Conservation (phyloP, 2,797 vertebrate genomes). For the Anas capensis region DNA sequence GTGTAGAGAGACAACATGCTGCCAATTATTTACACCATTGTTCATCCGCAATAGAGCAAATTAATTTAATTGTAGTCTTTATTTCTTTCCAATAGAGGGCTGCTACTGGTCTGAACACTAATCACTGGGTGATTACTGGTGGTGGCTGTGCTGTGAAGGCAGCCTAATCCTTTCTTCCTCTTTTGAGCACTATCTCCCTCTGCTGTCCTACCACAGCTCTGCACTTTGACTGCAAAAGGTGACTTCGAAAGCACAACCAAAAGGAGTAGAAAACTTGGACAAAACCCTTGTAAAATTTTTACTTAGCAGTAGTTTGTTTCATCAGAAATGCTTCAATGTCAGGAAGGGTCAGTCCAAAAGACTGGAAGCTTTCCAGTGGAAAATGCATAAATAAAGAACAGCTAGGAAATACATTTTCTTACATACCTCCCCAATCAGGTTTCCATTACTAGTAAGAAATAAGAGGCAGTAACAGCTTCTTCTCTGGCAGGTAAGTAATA, state of each 20-base stretch:
- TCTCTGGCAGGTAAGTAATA: background rate
- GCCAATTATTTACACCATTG: rapidly evolving
- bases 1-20: background rate
- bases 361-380: background rate
- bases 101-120: background rate
- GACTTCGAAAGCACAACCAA: rapidly evolving
- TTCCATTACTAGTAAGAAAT: background rate
- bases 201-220: conserved; percentile 26
- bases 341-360: background rate
- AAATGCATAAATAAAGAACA: background rate
- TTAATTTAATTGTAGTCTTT: rapidly evolving
- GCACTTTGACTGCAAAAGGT: background rate
- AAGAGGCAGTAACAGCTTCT: background rate
- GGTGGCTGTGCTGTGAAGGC: background rate
- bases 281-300: background rate
- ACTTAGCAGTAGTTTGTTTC: background rate
- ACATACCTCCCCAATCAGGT: background rate
- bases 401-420: background rate
- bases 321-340: background rate
- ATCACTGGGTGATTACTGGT: background rate
- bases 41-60: background rate
- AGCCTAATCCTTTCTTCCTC: background rate
- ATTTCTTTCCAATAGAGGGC: background rate
- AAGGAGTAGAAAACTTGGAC: background rate
- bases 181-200: conserved; percentile 55